phyloP scores from a whole-genome alignment of 2,113 vertebrate genomes.

The Heptranchias perlo region DNA sequence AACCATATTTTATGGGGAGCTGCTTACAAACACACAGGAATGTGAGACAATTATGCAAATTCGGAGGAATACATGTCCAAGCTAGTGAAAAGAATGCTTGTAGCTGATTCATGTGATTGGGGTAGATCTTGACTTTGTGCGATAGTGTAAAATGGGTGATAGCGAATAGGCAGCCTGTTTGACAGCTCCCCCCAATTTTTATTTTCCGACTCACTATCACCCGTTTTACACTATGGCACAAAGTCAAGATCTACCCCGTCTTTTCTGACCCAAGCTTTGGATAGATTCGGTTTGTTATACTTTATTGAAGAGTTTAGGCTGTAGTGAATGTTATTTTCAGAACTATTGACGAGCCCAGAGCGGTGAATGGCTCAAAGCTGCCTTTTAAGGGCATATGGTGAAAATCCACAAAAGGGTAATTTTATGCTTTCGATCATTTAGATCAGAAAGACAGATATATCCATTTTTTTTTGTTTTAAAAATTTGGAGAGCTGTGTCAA shows the following conservation, averaged over 20 bases:
- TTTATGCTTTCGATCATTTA: background rate
- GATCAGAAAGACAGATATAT: background rate
- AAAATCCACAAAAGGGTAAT: background rate
- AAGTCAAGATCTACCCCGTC: background rate
- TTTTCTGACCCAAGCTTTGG: background rate
- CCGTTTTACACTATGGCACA: background rate
- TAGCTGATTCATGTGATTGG: too few relatives aligned
- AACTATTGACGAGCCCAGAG: background rate
- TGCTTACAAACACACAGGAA: background rate
- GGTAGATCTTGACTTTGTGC: background rate
- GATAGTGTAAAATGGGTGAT: too few relatives aligned
- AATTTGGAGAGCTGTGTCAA: too few relatives aligned
- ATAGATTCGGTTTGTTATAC: background rate
- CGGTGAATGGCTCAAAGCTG: background rate
- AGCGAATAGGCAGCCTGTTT: too few relatives aligned
- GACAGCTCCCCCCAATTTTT: background rate
- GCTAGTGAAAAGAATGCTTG: background rate
- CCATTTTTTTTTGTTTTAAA: background rate
- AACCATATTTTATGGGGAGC: background rate
- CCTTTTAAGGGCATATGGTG: background rate
- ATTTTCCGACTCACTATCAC: background rate
- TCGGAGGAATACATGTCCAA: background rate
- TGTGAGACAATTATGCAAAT: background rate
- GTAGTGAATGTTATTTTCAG: too few relatives aligned
- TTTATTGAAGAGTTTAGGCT: background rate